Evolutionary conservation across 1,140 invertebrate genomes (phyloP), one percentile per base, ranked within the genome.

Genomic region (Colletes gigas): DNA sequence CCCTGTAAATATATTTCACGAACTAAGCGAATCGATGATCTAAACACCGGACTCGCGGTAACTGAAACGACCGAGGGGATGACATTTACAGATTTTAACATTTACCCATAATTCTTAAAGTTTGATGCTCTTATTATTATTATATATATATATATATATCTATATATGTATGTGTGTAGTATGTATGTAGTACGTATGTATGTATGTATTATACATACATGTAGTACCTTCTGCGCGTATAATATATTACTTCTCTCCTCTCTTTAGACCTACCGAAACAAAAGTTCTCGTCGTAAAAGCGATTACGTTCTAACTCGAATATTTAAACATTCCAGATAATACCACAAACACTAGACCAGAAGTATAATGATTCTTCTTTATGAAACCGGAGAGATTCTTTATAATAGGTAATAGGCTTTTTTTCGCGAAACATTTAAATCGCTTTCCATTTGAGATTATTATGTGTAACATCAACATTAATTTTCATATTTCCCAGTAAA

Each of bases 401-500:
- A 47, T 30, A 47, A 66, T 65, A 79, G 41, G 52, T 44, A 9
- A 69, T 79, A 79, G 55, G 68, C 73, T 85, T 60, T 21, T 14
- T 60, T 60, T 8, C n/a, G 19, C 55, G 68, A 59, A 57, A 59
- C 41, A 72, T 57, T 82, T 57, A 15, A 30, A 65, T 39, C 9
- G 41, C 44, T 14, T 30, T 30, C 52, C 47, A 6, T 8, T 73
- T 44, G 55, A 78, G 59, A 70, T 80, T 78, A 78, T 86, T 79
- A 83, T 72, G 66, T 83, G 68, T 78, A 77, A 85, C 71, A 72
- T 71, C 78, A 86, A 86, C 81, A 86, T 83, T 79, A 66, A 80
- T 75, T 80, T 83, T 63, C 54, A 77, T 85, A 83, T 70, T 72
- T 76, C 54, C 55, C 55, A 68, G 55, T 74, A 82, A 78, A 67